A percentile compares a stretch with the other conserved stretches of the same genome.
phyloP scores from a whole-genome alignment of 2,888 invertebrate species.

The Oscheius sp. region DNA sequence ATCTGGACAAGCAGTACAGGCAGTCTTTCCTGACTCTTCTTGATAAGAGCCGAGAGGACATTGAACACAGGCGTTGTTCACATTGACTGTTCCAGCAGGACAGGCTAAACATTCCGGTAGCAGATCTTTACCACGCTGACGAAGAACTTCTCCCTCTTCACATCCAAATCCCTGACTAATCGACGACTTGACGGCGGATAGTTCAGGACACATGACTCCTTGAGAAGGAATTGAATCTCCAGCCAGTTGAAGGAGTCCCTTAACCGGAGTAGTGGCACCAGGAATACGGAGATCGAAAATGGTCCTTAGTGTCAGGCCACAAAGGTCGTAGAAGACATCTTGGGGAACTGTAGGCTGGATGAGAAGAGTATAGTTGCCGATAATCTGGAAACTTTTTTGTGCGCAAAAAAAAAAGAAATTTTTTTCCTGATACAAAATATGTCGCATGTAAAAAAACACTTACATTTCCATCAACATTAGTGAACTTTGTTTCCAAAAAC shows the following conservation, averaged over 20 bases:
- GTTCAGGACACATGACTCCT: constrained; percentile 46
- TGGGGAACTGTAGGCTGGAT: constrained; percentile 87
- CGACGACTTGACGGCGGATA: constrained; percentile 74
- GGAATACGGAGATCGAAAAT: constrained; percentile 93
- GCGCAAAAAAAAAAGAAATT: no score
- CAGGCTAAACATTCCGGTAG: constrained; percentile 92
- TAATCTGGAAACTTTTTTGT: constrained; percentile 60
- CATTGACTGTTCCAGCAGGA: constrained; percentile 92
- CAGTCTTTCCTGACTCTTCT: constrained; percentile 76
- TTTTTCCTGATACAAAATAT: no score
- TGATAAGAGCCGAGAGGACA: constrained; percentile 89
- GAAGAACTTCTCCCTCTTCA: constrained; percentile 89
- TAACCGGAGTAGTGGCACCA: constrained; percentile 73
- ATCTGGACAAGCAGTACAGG: constrained; percentile 90
- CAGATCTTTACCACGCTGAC: constrained; percentile 84
- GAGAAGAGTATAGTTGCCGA: constrained; percentile 86
- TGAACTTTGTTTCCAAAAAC: constrained; percentile 80
- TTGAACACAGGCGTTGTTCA: constrained; percentile 85
- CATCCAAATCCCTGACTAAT: constrained; percentile 91
- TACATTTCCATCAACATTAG: constrained; percentile 67
- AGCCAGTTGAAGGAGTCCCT: constrained; percentile 53
- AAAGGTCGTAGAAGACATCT: constrained; percentile 90
- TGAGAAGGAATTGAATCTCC: constrained; percentile 62
- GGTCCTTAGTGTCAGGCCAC: constrained; percentile 89
- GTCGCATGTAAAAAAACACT: constrained; percentile 32